phyloP scores from a whole-genome alignment of 1,140 invertebrate species.

The Lasioglossum albipes region DNA sequence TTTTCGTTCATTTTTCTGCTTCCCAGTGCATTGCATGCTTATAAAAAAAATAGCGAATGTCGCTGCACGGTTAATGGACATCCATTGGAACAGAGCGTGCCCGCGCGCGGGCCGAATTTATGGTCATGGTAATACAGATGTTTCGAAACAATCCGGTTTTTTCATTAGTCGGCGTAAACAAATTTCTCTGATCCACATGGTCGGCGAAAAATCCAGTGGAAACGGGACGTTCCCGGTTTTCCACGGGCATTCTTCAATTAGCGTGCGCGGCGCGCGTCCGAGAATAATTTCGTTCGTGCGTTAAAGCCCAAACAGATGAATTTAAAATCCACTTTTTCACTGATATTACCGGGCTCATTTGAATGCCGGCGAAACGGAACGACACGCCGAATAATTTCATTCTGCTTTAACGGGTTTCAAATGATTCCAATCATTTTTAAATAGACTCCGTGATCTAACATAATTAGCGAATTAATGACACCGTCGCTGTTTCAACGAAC shows the following conservation, averaged over 20 bases:
- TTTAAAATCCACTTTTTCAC: neutral
- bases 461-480: too few relatives aligned
- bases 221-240: neutral
- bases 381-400: neutral
- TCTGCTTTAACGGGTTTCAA: neutral
- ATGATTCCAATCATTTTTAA: neutral
- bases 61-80: neutral
- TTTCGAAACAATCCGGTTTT: slow-evolving; percentile 15
- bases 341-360: neutral
- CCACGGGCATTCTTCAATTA: slow-evolving; percentile 10
- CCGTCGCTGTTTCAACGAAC: too few relatives aligned
- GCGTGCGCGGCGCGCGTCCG: neutral
- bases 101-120: neutral
- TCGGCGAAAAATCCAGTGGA: neutral
- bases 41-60: neutral
- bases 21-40: neutral
- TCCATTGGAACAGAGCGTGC: neutral
- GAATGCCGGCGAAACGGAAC: neutral
- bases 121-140: slow-evolving; percentile 1
- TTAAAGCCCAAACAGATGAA: neutral
- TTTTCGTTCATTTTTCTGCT: neutral
- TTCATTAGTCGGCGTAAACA: slow-evolving; percentile 10
- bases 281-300: neutral
- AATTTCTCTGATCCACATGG: neutral
- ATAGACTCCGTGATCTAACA: too few relatives aligned